Conservation (phyloP, 2,113 vertebrate species). For the Actinemys pallida region DNA sequence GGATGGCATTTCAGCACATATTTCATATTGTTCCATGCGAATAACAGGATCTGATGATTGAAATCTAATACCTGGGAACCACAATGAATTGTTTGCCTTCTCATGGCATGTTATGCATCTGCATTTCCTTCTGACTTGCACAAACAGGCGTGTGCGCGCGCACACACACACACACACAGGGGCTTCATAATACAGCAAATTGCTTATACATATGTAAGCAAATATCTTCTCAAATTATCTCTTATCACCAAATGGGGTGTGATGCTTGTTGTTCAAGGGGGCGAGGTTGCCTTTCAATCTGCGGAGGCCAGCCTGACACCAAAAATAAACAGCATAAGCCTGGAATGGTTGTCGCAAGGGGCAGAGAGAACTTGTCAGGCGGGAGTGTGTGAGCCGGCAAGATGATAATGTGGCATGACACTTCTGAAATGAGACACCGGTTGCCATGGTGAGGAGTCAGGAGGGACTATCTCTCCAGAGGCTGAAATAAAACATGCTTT, state of each 20-base stretch:
- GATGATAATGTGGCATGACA: constrained; percentile 99
- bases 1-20: not conserved
- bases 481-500: constrained; percentile 99
- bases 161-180: constrained; percentile 40
- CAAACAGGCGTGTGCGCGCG: constrained; percentile 37
- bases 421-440: constrained; percentile 99
- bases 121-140: constrained; percentile 42
- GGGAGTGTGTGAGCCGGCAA: constrained; percentile 90
- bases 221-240: constrained; percentile 94
- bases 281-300: constrained; percentile 85
- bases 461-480: constrained; percentile 94
- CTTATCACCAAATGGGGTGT: constrained; percentile 88
- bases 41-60: constrained; percentile 77
- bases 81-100: constrained; percentile 65
- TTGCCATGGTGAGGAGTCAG: constrained; percentile 96
- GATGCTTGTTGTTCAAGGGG: constrained; percentile 85
- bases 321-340: constrained; percentile 87
- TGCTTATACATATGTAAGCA: constrained; percentile 92
- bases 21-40: constrained; percentile 72
- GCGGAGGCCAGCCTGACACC: constrained; percentile 81
- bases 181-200: constrained; percentile 80
- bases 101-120: not conserved
- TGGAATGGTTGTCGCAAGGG: constrained; percentile 87
- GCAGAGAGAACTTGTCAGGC: constrained; percentile 96
- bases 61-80: constrained; percentile 74